Conservation (phyloP, 2,888 invertebrate genomes). For the Drosophila siamana region DNA sequence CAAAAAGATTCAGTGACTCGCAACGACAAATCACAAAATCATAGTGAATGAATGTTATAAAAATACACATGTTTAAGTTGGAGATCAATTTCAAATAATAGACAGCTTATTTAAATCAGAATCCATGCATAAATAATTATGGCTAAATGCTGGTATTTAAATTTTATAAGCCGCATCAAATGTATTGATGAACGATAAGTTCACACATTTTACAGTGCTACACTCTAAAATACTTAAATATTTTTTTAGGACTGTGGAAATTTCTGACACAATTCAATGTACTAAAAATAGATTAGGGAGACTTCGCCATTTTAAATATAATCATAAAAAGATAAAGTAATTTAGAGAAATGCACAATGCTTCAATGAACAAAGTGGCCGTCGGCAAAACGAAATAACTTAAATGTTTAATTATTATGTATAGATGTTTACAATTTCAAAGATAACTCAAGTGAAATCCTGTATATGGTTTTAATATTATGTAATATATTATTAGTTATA, state of each 20-base stretch:
- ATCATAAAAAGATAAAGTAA: background rate
- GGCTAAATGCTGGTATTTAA: background rate
- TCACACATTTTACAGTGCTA: too few species aligned
- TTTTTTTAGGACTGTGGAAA: too few species aligned
- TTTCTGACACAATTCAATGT: background rate
- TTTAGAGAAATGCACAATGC: background rate
- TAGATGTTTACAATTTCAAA: background rate
- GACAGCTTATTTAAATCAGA: background rate
- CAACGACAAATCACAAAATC: background rate
- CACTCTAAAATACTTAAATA: too few species aligned
- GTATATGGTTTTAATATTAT: background rate
- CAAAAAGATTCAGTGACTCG: background rate
- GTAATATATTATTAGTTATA: background rate
- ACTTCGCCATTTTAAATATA: background rate
- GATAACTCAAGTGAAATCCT: background rate
- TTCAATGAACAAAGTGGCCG: background rate
- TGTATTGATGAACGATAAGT: background rate
- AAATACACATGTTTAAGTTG: background rate
- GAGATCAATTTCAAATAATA: background rate
- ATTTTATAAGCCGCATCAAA: background rate
- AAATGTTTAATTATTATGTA: background rate
- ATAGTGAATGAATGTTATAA: background rate
- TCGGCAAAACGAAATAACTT: slow-evolving; percentile 2
- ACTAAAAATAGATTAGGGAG: too few species aligned
- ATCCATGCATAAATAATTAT: background rate